Evolutionary conservation across 2,797 vertebrate genomes (phyloP).

Genomic region (Harpagifer antarcticus): DNA sequence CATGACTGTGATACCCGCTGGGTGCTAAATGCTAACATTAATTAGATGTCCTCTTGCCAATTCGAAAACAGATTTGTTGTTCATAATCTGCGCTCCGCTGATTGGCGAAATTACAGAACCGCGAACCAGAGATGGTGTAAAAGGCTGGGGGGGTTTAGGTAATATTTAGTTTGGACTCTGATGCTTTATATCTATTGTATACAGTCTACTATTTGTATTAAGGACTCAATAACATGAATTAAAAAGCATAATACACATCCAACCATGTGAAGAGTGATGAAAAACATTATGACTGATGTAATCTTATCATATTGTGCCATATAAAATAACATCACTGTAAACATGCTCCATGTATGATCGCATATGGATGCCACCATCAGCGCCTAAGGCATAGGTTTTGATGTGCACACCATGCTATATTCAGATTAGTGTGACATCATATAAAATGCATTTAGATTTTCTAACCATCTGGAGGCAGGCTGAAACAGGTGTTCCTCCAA

Average conservation of each 20-base stretch:
- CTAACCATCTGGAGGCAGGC: conserved; percentile 78
- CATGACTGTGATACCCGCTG: no score
- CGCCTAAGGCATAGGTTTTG: conserved; percentile 68
- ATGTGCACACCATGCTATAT: conserved; percentile 67
- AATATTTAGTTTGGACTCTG: no score
- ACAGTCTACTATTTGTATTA: background rate
- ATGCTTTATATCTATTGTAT: no score
- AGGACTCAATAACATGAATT: background rate
- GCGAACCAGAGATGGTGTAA: no score
- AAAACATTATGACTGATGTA: background rate
- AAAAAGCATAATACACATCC: background rate
- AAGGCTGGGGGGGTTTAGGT: no score
- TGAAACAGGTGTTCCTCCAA: conserved; percentile 78
- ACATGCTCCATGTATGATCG: conserved; percentile 53
- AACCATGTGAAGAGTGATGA: background rate
- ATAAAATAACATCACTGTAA: conserved; percentile 51
- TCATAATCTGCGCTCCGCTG: no score
- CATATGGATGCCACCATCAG: conserved; percentile 64
- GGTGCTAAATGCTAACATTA: no score
- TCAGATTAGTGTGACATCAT: conserved; percentile 80
- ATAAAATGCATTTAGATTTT: conserved; percentile 78
- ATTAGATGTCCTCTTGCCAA: no score
- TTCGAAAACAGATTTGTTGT: no score
- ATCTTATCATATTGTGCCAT: conserved; percentile 3
- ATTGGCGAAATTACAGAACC: no score